phyloP scores from a whole-genome alignment of 2,113 vertebrate species.

The Esox niger region DNA sequence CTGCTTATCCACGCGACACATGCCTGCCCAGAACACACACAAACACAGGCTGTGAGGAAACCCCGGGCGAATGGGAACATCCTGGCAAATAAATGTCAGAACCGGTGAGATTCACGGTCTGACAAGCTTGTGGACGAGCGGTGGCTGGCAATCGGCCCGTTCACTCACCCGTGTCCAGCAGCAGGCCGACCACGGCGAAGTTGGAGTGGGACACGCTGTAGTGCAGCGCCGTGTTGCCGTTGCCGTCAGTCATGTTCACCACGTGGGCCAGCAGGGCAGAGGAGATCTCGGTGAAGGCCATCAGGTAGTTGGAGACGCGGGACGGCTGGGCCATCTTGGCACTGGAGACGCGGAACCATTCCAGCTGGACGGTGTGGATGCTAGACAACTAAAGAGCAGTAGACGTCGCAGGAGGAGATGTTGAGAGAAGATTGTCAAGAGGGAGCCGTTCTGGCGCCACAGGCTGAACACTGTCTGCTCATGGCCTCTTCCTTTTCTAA shows the following conservation, averaged over 20 bases:
- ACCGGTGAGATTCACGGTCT: too few species aligned
- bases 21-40: conserved; percentile 64
- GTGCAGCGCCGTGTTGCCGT: conserved; percentile 93
- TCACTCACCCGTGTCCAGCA: conserved; percentile 88
- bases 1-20: conserved; percentile 86
- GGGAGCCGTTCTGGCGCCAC: too few species aligned
- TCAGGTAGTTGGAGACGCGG: conserved; percentile 79
- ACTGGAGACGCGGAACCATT: conserved; percentile 94
- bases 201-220: conserved; percentile 98
- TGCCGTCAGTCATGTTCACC: conserved; percentile 89
- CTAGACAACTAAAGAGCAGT: conserved; percentile 73
- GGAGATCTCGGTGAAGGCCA: conserved; percentile 79
- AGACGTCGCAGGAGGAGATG: neutral
- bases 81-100: too few species aligned
- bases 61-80: neutral
- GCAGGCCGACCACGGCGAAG: conserved; percentile 82
- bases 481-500: too few species aligned
- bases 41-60: neutral
- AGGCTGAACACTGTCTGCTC: too few species aligned
- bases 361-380: conserved; percentile 80
- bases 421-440: neutral
- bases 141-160: too few species aligned
- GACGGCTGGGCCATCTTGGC: conserved; percentile 77
- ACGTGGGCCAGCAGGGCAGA: conserved; percentile 77
- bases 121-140: too few species aligned